Base-by-base conservation (phyloP, 2,113 vertebrate genomes). In the Megaceryle maxima region DNA sequence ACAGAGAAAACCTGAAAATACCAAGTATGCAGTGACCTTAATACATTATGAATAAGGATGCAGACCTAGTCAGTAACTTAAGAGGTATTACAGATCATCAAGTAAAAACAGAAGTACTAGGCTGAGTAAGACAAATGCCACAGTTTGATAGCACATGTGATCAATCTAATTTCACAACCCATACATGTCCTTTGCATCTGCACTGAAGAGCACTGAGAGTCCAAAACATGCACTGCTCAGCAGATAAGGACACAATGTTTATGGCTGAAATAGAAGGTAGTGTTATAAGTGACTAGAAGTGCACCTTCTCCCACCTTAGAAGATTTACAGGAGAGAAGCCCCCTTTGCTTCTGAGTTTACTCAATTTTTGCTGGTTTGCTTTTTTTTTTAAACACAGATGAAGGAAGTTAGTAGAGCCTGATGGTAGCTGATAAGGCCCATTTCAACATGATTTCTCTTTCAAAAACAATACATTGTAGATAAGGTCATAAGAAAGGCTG, bases 361-460 rank as follows among this genome's bases (percentile, higher is more conserved):
- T 67, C 18, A 59, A 19, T 4, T 79, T 83, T 57, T 41, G 44
- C 16, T 88, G 29, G 2, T 69, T 51, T 67, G 19, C 39, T 41
- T 9, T 72, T 43, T 28, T 67, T 78, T 84, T 82, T n/a, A 44
- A 87, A 67, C 12, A 62, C 24, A 80, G 35, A 81, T 89, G 33
- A 74, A 84, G 50, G 60, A 91, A 91, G 57, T 72, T 55, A 14
- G 21, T 35, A 48, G 33, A 84, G 81, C 18, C 82, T 94, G 76
- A 39, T 56, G 29, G 73, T 15, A 53, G 84, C 73, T 93, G 88
- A 87, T 95, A 92, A 96, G 75, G 60, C 19, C 18, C 37, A 55
- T 59, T 43, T 60, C 39, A 77, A 51, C 29, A 28, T 19, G 4
- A 94, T 62, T 96, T 83, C 39, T 90, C 50, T 84, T 74, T 72